Conservation (phyloP, 1,140 invertebrate genomes). For the Ctenoplectra terminalis region DNA sequence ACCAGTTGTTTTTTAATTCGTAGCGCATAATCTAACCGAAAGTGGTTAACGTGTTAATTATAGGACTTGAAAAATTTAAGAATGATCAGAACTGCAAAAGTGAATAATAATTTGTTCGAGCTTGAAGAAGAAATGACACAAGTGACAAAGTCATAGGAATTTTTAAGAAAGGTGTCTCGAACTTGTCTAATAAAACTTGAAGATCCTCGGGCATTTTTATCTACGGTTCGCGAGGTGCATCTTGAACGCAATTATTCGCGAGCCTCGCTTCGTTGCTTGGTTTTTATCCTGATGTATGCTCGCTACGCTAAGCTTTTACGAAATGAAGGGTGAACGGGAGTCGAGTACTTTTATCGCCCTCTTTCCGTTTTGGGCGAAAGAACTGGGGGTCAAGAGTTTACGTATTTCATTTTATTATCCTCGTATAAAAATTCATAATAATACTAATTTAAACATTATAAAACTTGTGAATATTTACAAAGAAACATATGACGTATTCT, state of each 20-base stretch:
- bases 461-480: no score
- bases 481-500: no score
- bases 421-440: no score
- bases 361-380: not conserved
- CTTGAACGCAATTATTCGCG: conserved; percentile 63
- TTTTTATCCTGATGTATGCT: conserved; percentile 57
- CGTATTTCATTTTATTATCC: not conserved
- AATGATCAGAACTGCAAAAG: not conserved
- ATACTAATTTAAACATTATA: no score
- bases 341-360: not conserved
- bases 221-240: conserved; percentile 52
- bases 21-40: no score
- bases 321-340: conserved; percentile 9
- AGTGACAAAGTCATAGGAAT: not conserved
- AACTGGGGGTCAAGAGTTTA: not conserved
- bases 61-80: no score
- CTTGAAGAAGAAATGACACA: not conserved
- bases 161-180: conserved; percentile 18
- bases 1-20: no score
- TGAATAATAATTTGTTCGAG: not conserved
- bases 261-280: conserved; percentile 38
- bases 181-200: conserved; percentile 61
- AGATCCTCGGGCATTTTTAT: conserved; percentile 54
- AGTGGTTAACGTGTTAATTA: no score
- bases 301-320: conserved; percentile 43